phyloP scores from a whole-genome alignment of 1,140 invertebrate species.

The Plutomurus gul region DNA sequence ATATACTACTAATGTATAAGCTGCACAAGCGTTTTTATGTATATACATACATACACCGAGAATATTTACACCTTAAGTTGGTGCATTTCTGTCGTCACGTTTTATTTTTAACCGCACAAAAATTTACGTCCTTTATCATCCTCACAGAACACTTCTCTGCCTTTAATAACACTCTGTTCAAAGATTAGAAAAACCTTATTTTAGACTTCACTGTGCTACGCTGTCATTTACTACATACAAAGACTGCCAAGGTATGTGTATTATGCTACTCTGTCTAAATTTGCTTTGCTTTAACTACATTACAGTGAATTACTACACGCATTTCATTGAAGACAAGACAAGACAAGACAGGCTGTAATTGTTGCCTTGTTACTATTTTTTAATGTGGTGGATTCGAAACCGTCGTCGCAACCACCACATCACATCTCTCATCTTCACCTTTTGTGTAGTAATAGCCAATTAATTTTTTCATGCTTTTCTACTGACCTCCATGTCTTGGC shows the following conservation, averaged over 20 bases:
- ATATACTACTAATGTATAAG: neutral
- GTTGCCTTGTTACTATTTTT: neutral
- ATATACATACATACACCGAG: neutral
- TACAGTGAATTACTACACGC: neutral
- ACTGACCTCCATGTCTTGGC: neutral
- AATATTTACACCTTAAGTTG: slow-evolving; percentile 31
- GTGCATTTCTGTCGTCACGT: neutral
- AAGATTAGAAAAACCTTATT: slow-evolving; percentile 24
- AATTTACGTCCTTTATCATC: slow-evolving; percentile 20
- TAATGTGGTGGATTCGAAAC: neutral
- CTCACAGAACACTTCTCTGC: neutral
- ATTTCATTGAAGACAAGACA: neutral
- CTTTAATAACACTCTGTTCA: slow-evolving; percentile 5
- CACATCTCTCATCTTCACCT: neutral
- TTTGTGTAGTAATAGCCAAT: neutral
- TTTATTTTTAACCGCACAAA: slow-evolving; percentile 25
- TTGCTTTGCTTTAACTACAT: neutral
- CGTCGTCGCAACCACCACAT: neutral
- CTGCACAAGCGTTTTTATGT: neutral
- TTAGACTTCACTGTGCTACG: neutral
- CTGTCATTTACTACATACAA: too few species aligned
- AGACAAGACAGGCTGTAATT: neutral
- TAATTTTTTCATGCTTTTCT: neutral
- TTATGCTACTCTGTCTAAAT: too few species aligned
- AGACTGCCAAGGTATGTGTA: too few species aligned